Base-by-base conservation (phyloP, 2,797 vertebrate genomes). In the Agapornis canus region DNA sequence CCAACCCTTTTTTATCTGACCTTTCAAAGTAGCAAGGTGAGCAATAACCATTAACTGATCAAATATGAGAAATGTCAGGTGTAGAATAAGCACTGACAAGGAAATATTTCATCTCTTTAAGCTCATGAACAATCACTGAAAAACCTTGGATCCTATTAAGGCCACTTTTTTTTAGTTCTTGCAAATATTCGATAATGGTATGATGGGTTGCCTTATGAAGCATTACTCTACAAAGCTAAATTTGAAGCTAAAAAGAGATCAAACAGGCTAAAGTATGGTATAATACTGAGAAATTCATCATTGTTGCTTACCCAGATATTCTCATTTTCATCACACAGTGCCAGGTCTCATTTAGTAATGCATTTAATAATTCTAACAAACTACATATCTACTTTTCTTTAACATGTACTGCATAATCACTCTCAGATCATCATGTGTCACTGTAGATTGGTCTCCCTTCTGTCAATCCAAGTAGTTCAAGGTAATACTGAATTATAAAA, bases 31-130 rank as follows among this genome's bases (percentile, higher is more conserved):
- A 95, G 89, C 75, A 93, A 75, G 95, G 92, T 95, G 93, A 95
- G 93, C 96, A 98, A 97, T 97, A 97, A 96, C 94, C 95, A 97
- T 97, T 98, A 98, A 93, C 89, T 96, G 96, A 97, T 98, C 97
- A 98, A 98, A 97, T 95, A 97, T 94, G 89, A 97, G 92, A 97
- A 97, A 97, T 97, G 94, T 96, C 96, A 98, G 93, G 79, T 97
- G 57, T 77, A 63, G 95, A 97, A 96, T 96, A 96, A 97, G 96
- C 85, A 91, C 93, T 94, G 96, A 96, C 92, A 96, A 96, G 90
- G 79, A 98, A 96, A 95, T 97, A 97, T 97, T 97, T 97, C 92
- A 96, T 93, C 94, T 96, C 76, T 95, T 92, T 94, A 96, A 97
- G 93, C 94, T 91, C 84, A 86, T 91, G 95, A 96, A 92, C 93